Evolutionary conservation across 2,797 vertebrate species (phyloP), one percentile per base, ranked within the genome.

Genomic region (Otus scops): DNA sequence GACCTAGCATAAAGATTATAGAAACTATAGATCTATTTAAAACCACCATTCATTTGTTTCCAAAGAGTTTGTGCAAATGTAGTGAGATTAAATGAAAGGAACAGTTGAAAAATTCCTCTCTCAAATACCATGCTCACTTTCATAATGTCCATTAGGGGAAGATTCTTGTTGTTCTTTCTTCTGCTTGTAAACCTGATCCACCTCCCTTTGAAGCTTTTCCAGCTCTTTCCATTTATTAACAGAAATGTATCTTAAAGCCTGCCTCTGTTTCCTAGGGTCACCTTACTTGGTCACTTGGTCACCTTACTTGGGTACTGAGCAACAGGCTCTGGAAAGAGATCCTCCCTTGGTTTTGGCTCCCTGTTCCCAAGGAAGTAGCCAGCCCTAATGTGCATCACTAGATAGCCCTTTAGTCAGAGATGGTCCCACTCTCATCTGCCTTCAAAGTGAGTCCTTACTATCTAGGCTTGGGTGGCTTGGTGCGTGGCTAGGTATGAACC

Each of bases 401-500:
- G 18, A 30, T 4, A 64, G 14, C 4, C 11, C 38, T 38, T 78
- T 4, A 61, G 24, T n/a, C 20, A 50, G 28, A 48, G 53, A 70
- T 9, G 5, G 14, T 16, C 23, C 50, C n/a, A 23, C 24, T 51
- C 18, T 68, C 54, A 30, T 22, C 28, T 64, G 26, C 34, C 48
- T 53, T 68, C 34, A 70, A 61, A 70, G 15, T 4, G 4, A 30
- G 20, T n/a, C 38, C 32, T 41, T 64, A 11, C 13, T 32, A 9
- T 6, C 13, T 9, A 87, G 34, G 23, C 9, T 30, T 10, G n/a
- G 24, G 13, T 51, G 27, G 7, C 34, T 57, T 38, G 10, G 5
- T 51, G 13, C 1, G 0, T n/a, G 36, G 28, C 68, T n/a, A 59
- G 34, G 0, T 1, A n/a, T 11, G n/a, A 92, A 80, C 12, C 27